Evolutionary conservation across 2,113 vertebrate genomes (phyloP).

Genomic region (Passer domesticus): DNA sequence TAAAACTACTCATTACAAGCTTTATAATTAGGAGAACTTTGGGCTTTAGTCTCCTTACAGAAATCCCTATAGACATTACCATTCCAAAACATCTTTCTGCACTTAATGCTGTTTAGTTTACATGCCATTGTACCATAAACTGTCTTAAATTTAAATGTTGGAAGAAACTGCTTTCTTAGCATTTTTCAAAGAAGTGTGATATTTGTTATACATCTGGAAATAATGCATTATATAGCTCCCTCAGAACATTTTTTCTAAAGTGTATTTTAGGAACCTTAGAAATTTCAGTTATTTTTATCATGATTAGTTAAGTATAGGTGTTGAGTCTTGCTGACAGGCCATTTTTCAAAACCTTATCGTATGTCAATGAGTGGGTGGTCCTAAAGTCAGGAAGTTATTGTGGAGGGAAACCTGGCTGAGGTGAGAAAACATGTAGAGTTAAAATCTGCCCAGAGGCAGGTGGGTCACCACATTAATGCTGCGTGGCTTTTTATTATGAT

Average conservation of each 20-base stretch:
- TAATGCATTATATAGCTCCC: slow-evolving; percentile 14
- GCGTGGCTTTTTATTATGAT: neutral
- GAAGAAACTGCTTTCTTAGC: slow-evolving; percentile 34
- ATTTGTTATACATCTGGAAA: slow-evolving; percentile 57
- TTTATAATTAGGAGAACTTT: neutral
- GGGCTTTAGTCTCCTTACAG: neutral
- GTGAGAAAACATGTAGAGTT: neutral
- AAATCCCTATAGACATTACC: neutral
- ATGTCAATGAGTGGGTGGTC: slow-evolving; percentile 31
- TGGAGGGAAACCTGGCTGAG: neutral
- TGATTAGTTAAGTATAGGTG: slow-evolving; percentile 28
- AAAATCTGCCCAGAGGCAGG: neutral
- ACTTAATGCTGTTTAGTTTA: neutral
- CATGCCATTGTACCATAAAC: neutral
- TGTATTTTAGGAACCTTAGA: slow-evolving; percentile 22
- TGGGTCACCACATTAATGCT: slow-evolving; percentile 16
- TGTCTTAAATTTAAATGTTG: neutral
- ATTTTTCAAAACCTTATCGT: slow-evolving; percentile 49
- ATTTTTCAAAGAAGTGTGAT: slow-evolving; percentile 14
- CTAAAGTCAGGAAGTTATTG: neutral
- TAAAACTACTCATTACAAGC: neutral
- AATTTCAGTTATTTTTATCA: slow-evolving; percentile 34
- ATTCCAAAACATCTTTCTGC: neutral
- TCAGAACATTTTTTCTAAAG: neutral
- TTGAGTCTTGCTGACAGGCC: slow-evolving; percentile 34